phyloP scores from a whole-genome alignment of 2,113 vertebrate genomes.

The Anser cygnoides region DNA sequence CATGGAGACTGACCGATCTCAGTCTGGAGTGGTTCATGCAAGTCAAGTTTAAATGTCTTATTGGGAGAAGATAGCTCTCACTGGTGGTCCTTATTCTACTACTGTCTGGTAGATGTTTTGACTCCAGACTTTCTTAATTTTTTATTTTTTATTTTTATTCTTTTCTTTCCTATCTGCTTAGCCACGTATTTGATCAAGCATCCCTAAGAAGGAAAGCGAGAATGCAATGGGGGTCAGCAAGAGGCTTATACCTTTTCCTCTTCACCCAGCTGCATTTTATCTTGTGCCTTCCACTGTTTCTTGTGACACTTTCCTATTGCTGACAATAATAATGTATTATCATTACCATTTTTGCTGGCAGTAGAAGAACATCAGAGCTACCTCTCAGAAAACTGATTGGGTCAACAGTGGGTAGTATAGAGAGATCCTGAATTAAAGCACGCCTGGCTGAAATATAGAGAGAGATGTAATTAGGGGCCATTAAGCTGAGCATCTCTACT shows the following conservation, averaged over 20 bases:
- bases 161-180: not conserved
- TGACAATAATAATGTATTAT: not conserved
- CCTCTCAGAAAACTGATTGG: not conserved
- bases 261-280: not conserved
- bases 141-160: not conserved
- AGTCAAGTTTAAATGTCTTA: not conserved
- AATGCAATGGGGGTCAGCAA: not conserved
- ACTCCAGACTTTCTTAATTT: not conserved
- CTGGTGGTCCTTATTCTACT: not conserved
- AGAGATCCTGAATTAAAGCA: not conserved
- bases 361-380: not conserved
- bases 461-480: not conserved
- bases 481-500: not conserved
- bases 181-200: not conserved
- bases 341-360: not conserved
- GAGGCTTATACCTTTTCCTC: not conserved
- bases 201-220: not conserved
- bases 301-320: not conserved
- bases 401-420: not conserved
- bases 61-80: not conserved
- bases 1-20: not conserved
- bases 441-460: accelerated
- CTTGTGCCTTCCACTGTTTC: not conserved
- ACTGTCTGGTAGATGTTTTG: not conserved
- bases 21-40: not conserved